phyloP scores from a whole-genome alignment of 2,888 invertebrate species.

The Ametastegia equiseti region DNA sequence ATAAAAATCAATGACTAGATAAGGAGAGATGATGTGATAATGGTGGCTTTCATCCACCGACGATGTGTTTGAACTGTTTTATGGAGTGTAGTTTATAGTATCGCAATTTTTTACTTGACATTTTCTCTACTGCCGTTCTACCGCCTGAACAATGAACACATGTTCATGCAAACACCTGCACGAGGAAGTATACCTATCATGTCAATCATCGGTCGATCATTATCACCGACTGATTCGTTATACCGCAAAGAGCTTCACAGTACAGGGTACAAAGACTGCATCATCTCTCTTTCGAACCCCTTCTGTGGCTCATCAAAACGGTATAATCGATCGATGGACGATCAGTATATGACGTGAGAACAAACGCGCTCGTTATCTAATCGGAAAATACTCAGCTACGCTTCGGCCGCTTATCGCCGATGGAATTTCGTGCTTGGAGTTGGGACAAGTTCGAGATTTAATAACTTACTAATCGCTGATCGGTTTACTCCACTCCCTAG shows the following conservation, averaged over 20 bases:
- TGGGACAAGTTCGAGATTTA: neutral
- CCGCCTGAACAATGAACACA: too few relatives aligned
- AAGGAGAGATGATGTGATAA: too few relatives aligned
- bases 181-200: too few relatives aligned
- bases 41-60: too few relatives aligned
- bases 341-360: neutral
- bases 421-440: constrained; percentile 28
- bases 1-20: too few relatives aligned
- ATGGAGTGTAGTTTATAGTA: too few relatives aligned
- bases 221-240: too few relatives aligned
- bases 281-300: neutral
- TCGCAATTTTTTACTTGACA: too few relatives aligned
- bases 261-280: neutral
- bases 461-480: neutral
- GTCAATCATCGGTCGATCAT: too few relatives aligned
- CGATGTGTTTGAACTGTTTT: too few relatives aligned
- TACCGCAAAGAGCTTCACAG: neutral
- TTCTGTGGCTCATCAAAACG: neutral
- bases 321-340: neutral
- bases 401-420: constrained; percentile 1
- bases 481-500: neutral
- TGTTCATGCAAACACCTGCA: too few relatives aligned
- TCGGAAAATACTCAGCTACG: neutral
- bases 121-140: too few relatives aligned
- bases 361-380: neutral